Evolutionary conservation across 1,140 invertebrate species (phyloP).

Genomic region (Diabrotica virgifera): DNA sequence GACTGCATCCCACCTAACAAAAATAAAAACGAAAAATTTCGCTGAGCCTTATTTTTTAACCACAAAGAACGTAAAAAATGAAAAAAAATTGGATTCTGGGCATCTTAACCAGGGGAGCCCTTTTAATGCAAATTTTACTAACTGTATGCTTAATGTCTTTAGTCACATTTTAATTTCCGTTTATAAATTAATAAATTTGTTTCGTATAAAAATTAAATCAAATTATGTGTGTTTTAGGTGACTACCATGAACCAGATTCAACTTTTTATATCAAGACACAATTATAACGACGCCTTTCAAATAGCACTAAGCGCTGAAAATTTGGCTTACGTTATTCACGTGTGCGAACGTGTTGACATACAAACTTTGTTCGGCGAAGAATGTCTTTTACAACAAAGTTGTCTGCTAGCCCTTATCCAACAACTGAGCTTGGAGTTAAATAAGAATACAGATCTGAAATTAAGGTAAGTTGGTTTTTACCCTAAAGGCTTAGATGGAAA

Average conservation of each 20-base stretch:
- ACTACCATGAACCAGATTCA: conserved; percentile 67
- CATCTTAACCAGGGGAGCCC: background rate
- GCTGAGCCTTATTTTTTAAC: no score
- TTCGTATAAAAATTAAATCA: background rate
- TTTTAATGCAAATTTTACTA: conserved; percentile 2
- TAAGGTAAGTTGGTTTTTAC: conserved; percentile 61
- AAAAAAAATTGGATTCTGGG: no score
- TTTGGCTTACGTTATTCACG: conserved; percentile 76
- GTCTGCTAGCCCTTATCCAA: conserved; percentile 87
- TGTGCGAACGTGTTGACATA: conserved; percentile 79
- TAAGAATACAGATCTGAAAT: conserved; percentile 81
- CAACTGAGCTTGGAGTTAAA: conserved; percentile 86
- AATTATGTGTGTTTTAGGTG: conserved; percentile 26
- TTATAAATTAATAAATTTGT: background rate
- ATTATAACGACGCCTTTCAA: conserved; percentile 84
- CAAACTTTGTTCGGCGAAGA: conserved; percentile 69
- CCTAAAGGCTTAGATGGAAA: background rate
- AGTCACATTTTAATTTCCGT: no score
- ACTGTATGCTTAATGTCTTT: no score
- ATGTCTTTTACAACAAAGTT: conserved; percentile 76
- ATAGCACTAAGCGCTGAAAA: conserved; percentile 84
- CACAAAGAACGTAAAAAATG: no score
- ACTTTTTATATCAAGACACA: conserved; percentile 68
- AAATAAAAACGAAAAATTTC: no score
- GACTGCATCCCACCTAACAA: no score